Evolutionary conservation across 2,797 vertebrate species (phyloP).

Genomic region (Propithecus deckenii): DNA sequence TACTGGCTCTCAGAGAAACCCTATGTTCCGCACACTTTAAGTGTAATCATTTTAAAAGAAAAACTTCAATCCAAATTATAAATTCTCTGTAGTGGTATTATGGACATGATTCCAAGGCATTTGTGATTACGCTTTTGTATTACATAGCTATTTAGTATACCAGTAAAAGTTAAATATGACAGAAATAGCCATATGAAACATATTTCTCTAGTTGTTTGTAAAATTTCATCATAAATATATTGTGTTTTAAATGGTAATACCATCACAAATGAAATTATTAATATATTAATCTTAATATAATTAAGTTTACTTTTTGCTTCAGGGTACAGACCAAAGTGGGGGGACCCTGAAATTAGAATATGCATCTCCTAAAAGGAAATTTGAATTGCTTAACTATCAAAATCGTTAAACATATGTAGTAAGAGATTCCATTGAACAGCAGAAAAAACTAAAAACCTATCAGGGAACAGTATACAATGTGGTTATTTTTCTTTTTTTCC

Average conservation of each 20-base stretch:
- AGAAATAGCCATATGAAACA: conserved; percentile 40
- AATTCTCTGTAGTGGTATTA: background rate
- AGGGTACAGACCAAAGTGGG: background rate
- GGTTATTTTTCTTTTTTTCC: conserved; percentile 37
- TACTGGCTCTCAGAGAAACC: background rate
- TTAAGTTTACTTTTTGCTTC: conserved; percentile 26
- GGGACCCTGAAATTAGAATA: background rate
- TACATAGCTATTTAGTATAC: background rate
- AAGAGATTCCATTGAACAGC: background rate
- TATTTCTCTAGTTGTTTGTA: background rate
- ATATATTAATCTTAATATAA: conserved; percentile 11
- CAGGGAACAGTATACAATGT: background rate
- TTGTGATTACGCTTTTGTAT: conserved; percentile 52
- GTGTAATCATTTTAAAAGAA: background rate
- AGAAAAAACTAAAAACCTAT: background rate
- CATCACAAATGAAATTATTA: background rate
- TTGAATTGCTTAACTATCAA: background rate
- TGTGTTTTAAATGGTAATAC: background rate
- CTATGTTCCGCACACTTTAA: conserved; percentile 32
- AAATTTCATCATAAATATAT: conserved; percentile 10
- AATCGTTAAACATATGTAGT: background rate
- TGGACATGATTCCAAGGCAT: background rate
- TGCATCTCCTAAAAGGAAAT: background rate
- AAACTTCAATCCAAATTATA: background rate
- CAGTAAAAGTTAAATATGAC: conserved; percentile 30